phyloP scores from a whole-genome alignment of 2,888 invertebrate genomes.

The Tetramorium bicarinatum region DNA sequence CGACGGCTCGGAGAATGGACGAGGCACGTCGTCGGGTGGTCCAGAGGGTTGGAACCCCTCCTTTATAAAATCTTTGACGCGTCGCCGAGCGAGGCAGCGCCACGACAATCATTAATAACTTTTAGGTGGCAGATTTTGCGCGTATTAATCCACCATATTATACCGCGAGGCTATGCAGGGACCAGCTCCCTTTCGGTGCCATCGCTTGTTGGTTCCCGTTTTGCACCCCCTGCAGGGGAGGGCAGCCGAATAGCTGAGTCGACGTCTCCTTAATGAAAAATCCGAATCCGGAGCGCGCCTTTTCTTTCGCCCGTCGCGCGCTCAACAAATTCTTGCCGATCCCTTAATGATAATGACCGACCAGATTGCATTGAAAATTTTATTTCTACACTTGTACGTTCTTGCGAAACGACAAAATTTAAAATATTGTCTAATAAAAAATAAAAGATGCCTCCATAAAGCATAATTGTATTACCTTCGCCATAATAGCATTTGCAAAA shows the following conservation, averaged over 20 bases:
- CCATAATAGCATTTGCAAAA: not conserved
- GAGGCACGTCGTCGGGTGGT: constrained; percentile 65
- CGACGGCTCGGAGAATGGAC: constrained; percentile 66
- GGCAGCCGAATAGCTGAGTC: constrained; percentile 84
- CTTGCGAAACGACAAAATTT: not conserved
- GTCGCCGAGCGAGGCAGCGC: constrained; percentile 77
- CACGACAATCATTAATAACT: constrained; percentile 85
- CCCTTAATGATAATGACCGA: constrained; percentile 70
- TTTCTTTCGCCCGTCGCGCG: constrained; percentile 71
- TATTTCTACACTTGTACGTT: not conserved
- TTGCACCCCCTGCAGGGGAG: constrained; percentile 68
- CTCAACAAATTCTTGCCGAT: constrained; percentile 68
- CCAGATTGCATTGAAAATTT: constrained; percentile 12
- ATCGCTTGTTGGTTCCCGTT: constrained; percentile 71
- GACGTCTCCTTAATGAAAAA: constrained; percentile 86
- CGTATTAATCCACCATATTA: constrained; percentile 86
- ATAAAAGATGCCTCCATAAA: not conserved
- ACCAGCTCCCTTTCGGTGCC: constrained; percentile 71
- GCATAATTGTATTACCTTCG: not conserved
- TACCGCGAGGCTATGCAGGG: constrained; percentile 79
- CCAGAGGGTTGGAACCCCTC: constrained; percentile 71
- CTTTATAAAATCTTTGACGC: constrained; percentile 86
- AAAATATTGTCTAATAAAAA: not conserved
- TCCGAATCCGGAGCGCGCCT: constrained; percentile 81
- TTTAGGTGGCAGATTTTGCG: constrained; percentile 86